Conservation (phyloP, 1,140 invertebrate species). For the Sminthurides bifidus region DNA sequence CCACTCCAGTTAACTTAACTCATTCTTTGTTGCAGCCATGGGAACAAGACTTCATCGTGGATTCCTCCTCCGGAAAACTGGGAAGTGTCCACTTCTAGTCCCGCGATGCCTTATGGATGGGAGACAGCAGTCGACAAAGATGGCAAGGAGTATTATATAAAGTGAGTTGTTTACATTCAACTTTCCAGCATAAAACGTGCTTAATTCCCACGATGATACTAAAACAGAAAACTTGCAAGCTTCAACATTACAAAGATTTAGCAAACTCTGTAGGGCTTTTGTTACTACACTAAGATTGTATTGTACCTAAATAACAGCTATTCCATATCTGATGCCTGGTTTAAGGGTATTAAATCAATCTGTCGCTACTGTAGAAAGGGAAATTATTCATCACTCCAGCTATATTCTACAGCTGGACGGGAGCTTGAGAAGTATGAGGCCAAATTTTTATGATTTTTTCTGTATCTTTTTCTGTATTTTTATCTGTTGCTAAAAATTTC, state of each 20-base stretch:
- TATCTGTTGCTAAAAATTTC: too few relatives aligned
- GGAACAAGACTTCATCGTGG: constrained; percentile 67
- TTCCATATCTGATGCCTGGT: neutral
- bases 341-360: neutral
- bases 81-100: constrained; percentile 38
- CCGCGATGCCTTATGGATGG: constrained; percentile 71
- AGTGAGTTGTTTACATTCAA: constrained; percentile 51
- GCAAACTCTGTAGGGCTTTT: neutral
- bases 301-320: too few relatives aligned
- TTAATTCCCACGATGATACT: neutral
- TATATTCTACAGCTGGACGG: too few relatives aligned
- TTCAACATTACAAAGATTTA: too few relatives aligned
- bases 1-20: too few relatives aligned
- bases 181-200: neutral
- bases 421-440: too few relatives aligned
- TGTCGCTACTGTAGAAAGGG: neutral
- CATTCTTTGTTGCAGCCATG: constrained; percentile 47
- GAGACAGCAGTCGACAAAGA: constrained; percentile 66
- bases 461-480: too few relatives aligned
- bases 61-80: constrained; percentile 69
- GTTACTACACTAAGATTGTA: too few relatives aligned
- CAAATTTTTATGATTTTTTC: too few relatives aligned
- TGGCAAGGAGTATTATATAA: constrained; percentile 73
- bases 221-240: too few relatives aligned
- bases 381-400: neutral